These are phyloP conservation scores for Lucinisca nassula DNA, from an alignment of 2,888 invertebrate genomes.

Conservation along the genomic window DNA sequence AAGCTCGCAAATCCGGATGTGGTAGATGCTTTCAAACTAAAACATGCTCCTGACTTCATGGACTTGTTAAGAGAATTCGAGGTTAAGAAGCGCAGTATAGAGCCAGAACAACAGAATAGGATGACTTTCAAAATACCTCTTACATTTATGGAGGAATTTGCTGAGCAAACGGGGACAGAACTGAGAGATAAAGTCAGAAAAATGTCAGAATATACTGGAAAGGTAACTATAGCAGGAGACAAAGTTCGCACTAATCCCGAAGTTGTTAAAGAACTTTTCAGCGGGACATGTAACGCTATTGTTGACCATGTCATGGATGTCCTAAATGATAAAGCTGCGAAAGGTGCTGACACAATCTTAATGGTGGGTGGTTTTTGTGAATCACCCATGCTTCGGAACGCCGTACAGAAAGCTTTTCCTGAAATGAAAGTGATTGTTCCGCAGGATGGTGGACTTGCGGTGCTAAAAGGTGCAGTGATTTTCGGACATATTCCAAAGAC, in stretches of 20 bases:
- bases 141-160: not conserved
- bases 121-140: constrained; percentile 4
- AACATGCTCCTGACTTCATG: constrained; percentile 1
- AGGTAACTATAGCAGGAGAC: not conserved
- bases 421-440: constrained; percentile 48
- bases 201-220: not conserved
- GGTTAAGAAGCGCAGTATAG: not conserved
- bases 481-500: constrained; percentile 47
- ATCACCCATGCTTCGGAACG: constrained; percentile 44
- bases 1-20: not conserved
- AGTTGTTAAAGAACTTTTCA: constrained; percentile 20
- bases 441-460: constrained; percentile 54
- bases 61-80: not conserved
- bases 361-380: constrained; percentile 69
- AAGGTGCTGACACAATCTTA: constrained; percentile 32
- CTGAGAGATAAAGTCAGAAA: not conserved
- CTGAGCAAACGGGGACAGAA: not conserved
- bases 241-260: not conserved
- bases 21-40: not conserved
- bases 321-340: constrained; percentile 6
- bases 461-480: constrained; percentile 61
- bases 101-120: not conserved
- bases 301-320: constrained; percentile 19
- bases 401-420: constrained; percentile 30
- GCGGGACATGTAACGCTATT: constrained; percentile 11